Conservation (phyloP, 2,113 vertebrate species). For the Peromyscus leucopus region DNA sequence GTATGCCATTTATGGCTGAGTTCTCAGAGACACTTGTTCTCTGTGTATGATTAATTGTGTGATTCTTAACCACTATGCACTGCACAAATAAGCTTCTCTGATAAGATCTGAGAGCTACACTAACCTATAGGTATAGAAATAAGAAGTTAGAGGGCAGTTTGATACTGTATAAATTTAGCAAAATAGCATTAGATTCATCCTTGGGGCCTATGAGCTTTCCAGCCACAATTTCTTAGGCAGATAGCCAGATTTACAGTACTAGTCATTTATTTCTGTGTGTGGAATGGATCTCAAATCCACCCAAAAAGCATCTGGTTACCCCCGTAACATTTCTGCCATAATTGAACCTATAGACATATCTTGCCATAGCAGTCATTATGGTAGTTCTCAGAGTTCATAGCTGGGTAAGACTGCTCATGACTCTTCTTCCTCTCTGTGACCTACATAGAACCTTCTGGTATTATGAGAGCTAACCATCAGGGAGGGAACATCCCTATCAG, state of each 20-base stretch:
- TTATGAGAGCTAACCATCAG: not conserved
- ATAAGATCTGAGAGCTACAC: not conserved
- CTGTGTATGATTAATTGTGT: not conserved
- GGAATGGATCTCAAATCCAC: not conserved
- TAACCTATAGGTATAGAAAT: not conserved
- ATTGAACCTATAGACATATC: not conserved
- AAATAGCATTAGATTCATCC: not conserved
- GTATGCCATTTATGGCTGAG: not conserved
- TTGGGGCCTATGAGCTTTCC: not conserved
- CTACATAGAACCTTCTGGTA: not conserved
- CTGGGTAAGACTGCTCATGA: not conserved
- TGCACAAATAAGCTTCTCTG: not conserved
- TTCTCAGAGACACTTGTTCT: not conserved
- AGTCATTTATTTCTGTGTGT: not conserved
- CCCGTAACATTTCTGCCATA: not conserved
- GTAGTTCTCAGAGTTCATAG: not conserved
- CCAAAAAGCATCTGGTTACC: not conserved
- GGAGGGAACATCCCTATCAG: too few species aligned
- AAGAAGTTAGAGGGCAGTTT: not conserved
- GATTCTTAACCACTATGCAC: not conserved
- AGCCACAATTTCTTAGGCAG: not conserved
- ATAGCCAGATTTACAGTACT: not conserved
- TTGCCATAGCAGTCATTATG: not conserved
- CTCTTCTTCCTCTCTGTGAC: not conserved
- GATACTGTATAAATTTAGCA: not conserved